phyloP scores from a whole-genome alignment of 2,888 invertebrate genomes.

The Patella caerulea region DNA sequence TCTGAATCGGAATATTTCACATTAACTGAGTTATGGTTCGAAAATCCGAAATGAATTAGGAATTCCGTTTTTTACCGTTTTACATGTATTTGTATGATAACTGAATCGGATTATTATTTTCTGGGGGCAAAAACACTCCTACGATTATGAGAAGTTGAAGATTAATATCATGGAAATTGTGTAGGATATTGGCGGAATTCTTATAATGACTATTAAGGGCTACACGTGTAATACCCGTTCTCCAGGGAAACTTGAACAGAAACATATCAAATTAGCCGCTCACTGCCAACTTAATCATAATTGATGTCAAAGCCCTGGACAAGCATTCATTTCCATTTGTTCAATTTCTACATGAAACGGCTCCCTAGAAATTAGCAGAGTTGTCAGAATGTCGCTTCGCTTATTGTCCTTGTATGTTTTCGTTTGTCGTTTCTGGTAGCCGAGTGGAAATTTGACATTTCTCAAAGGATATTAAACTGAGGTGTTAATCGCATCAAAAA shows the following conservation, averaged over 20 bases:
- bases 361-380: constrained; percentile 28
- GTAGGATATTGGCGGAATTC: not conserved
- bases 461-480: not conserved
- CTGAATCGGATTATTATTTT: too few species aligned
- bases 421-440: constrained; percentile 1
- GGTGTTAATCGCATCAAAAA: constrained; percentile 8
- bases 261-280: constrained; percentile 32
- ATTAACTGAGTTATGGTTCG: too few species aligned
- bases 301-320: constrained; percentile 28
- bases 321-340: constrained; percentile 34
- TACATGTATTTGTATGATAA: too few species aligned
- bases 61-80: too few species aligned
- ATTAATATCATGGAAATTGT: not conserved
- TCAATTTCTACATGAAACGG: constrained; percentile 31
- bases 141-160: not conserved
- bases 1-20: too few species aligned
- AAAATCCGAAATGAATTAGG: too few species aligned
- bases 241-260: constrained; percentile 20
- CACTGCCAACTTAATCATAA: constrained; percentile 24
- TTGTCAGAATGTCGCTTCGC: not conserved
- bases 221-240: constrained; percentile 9
- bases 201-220: too few species aligned
- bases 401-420: not conserved
- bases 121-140: too few species aligned
- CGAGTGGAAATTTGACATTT: constrained; percentile 8